A percentile compares a stretch with the other conserved stretches of the same genome.
Evolutionary conservation across 2,888 invertebrate genomes (phyloP).

Genomic region (Orthosia cruda): DNA sequence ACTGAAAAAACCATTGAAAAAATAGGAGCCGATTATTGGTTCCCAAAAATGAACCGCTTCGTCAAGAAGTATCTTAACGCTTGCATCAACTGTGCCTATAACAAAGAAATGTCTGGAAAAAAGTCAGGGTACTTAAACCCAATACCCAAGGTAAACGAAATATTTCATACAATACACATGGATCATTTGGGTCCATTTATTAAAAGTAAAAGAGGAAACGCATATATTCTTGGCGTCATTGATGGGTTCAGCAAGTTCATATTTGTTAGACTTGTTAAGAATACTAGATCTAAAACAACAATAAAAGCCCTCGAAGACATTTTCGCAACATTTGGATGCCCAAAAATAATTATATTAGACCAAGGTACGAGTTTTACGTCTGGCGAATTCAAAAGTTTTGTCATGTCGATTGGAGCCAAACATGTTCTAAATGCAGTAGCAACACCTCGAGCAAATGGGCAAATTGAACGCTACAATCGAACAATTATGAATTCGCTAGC

Average conservation of each 20-base stretch:
- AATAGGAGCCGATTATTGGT: too few relatives aligned
- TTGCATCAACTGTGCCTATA: too few relatives aligned
- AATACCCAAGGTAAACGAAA: too few relatives aligned
- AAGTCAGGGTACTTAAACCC: too few relatives aligned
- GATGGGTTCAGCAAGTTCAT: constrained; percentile 20
- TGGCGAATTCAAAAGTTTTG: background rate
- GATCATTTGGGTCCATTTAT: constrained; percentile 9
- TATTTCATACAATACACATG: too few relatives aligned
- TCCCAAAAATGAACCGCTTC: too few relatives aligned
- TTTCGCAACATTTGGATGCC: constrained; percentile 9
- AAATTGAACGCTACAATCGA: constrained; percentile 32
- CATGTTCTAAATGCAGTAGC: background rate
- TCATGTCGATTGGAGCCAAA: constrained; percentile 6
- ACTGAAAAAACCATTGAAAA: too few relatives aligned
- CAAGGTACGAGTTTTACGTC: constrained; percentile 21
- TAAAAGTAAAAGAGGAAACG: background rate
- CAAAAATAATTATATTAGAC: constrained; percentile 9
- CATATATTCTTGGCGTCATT: constrained; percentile 5
- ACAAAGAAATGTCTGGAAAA: too few relatives aligned
- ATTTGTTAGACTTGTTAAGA: constrained; percentile 12
- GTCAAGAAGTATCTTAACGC: too few relatives aligned
- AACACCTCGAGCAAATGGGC: background rate
- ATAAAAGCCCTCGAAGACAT: constrained; percentile 11
- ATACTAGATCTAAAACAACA: constrained; percentile 8
- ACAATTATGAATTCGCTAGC: constrained; percentile 17